A percentile compares a stretch with the other conserved stretches of the same genome.
Conservation (phyloP, 2,113 vertebrate species). For the Emberiza fucata region DNA sequence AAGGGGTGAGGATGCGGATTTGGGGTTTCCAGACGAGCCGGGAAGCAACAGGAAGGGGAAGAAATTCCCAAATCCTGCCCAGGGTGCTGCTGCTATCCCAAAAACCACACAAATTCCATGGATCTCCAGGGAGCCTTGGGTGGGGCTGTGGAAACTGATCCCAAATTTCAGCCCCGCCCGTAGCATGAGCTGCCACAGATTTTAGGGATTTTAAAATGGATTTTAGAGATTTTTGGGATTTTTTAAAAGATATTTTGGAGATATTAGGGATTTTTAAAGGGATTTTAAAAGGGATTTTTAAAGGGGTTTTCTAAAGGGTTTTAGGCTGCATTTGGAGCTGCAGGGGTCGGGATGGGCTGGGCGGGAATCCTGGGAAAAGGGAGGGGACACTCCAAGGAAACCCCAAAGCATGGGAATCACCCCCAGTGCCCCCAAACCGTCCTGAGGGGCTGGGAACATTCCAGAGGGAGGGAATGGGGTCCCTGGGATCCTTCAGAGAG, state of each 20-base stretch:
- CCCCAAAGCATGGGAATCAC: neutral
- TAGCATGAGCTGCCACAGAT: neutral
- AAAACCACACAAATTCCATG: neutral
- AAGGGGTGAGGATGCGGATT: rapidly evolving
- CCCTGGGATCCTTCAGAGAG: rapidly evolving
- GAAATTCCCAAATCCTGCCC: neutral
- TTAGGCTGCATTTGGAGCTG: neutral
- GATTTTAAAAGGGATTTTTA: neutral
- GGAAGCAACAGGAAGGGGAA: neutral
- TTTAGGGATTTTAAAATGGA: neutral
- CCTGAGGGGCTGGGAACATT: neutral
- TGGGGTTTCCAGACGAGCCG: rapidly evolving
- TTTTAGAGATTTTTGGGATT: neutral
- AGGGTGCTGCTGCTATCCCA: neutral
- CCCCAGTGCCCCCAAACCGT: rapidly evolving
- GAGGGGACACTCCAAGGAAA: neutral
- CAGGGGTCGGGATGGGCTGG: neutral
- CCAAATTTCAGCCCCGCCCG: neutral
- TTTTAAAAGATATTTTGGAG: neutral
- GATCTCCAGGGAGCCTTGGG: neutral
- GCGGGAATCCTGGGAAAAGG: neutral
- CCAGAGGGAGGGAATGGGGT: neutral
- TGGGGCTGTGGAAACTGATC: neutral
- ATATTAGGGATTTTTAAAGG: neutral
- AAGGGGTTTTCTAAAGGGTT: neutral